Base-by-base conservation (phyloP, 2,888 invertebrate genomes). In the Pandemis cinnamomeana region DNA sequence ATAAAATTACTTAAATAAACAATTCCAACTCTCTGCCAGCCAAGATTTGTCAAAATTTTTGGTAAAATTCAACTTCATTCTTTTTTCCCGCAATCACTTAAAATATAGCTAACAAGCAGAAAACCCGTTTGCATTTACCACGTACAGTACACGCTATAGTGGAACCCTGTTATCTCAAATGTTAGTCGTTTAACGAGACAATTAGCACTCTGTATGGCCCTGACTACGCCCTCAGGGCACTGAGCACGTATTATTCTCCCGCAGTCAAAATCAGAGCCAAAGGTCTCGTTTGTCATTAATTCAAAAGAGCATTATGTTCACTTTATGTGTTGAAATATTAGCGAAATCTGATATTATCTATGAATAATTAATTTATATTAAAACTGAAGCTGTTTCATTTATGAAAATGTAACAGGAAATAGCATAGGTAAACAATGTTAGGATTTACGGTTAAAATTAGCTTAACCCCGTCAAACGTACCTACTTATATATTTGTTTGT, bases 241-340 rank as follows among this genome's bases (percentile, higher is more conserved):
- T 7, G 61, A 72, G 42, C 58, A 67, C 67, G 60, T 71, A 74
- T 71, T 74, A 67, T 64, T 60, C 42, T 68, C 20, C 41, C 15
- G 42, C 20, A 62, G 48, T 20, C 61, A 48, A 58, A 55, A 44
- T 69, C 61, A 27, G 41, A 10, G 61, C 13, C 41, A 69, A 61
- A 69, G 61, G 61, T 51, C 51, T 66, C 68, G 55, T 55, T 20
- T 55, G 27, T 5, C n/a, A 48, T 48, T 36, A 60, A 46, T 69
- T 46, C 8, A 13, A 60, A 62, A 13, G 15, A 64, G 15, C 44
- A 20, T 46, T 15, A 10, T 13, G 20, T 48, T 48, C 13, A 66
- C 5, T 48, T 60, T 36, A 11, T 11, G 11, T 60, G 8, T 10
- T 27, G 27, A 58, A 27, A 27, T 58, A 27, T 27, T 10, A 27